These are phyloP conservation scores for Mirounga angustirostris DNA, from an alignment of 2,113 vertebrate genomes.

Conservation along the genomic window DNA sequence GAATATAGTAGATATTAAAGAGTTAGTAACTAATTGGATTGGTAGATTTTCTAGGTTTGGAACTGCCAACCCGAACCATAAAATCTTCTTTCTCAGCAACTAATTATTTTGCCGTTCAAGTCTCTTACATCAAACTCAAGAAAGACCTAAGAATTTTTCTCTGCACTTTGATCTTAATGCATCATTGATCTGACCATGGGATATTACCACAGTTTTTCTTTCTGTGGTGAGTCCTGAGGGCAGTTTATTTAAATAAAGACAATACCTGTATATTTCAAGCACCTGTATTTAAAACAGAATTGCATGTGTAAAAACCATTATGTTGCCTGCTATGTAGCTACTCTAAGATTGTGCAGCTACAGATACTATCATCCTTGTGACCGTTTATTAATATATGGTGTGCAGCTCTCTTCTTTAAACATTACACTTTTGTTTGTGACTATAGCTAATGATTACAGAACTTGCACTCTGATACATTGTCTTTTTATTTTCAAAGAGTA, in stretches of 20 bases:
- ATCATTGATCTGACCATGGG: conserved; percentile 40
- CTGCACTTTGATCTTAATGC: conserved; percentile 62
- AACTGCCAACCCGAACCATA: not conserved
- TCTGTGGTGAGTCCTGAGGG: not conserved
- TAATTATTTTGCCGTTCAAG: conserved; percentile 33
- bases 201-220: conserved; percentile 31
- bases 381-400: not conserved
- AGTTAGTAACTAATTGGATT: conserved; percentile 2
- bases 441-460: conserved; percentile 51
- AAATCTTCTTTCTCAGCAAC: conserved; percentile 31
- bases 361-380: not conserved
- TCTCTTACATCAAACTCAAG: conserved; percentile 25
- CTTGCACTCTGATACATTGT: conserved; percentile 10
- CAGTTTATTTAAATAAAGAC: not conserved
- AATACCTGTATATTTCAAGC: not conserved
- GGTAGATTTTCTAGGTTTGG: conserved; percentile 10
- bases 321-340: not conserved
- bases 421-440: conserved; percentile 59
- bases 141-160: conserved; percentile 52
- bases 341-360: not conserved
- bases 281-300: not conserved
- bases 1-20: not conserved
- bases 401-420: conserved; percentile 48
- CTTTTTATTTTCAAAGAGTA: conserved; percentile 39
- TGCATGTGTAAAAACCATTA: not conserved